Conservation (phyloP, 1,140 invertebrate species). For the Zaprionus lachaisei region DNA sequence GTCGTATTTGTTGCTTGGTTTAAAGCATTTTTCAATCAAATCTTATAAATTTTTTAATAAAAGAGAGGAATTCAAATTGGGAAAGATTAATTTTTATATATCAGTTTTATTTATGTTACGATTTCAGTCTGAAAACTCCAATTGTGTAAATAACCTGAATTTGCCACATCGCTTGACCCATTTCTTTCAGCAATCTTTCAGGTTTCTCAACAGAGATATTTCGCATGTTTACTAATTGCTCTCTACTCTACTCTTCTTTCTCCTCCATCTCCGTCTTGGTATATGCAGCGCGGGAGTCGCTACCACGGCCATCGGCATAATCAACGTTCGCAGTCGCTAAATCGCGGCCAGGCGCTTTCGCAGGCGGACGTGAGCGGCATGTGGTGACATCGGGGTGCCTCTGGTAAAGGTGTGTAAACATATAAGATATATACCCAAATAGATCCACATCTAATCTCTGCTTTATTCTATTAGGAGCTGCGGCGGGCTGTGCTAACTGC, state of each 20-base stretch:
- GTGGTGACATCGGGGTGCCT: constrained; percentile 91
- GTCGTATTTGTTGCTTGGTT: constrained; percentile 3
- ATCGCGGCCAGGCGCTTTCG: constrained; percentile 88
- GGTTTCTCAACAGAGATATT: not conserved
- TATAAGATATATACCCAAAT: not conserved
- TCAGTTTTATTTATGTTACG: not conserved
- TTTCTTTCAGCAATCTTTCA: not conserved
- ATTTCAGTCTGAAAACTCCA: not conserved
- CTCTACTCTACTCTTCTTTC: not conserved
- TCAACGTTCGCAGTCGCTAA: constrained; percentile 89
- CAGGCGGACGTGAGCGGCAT: constrained; percentile 87
- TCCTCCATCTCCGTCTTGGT: not conserved
- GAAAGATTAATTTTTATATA: not conserved
- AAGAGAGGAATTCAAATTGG: not conserved
- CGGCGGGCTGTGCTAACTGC: constrained; percentile 85
- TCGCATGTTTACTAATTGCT: not conserved
- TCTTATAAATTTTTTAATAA: not conserved
- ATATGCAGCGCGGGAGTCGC: constrained; percentile 76
- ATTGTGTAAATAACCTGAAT: not conserved
- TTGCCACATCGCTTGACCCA: not conserved
- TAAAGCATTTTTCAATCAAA: not conserved
- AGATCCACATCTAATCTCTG: not conserved
- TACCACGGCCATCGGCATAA: constrained; percentile 86
- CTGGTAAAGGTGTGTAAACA: constrained; percentile 85
- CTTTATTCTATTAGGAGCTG: constrained; percentile 59